Conservation (phyloP, 2,888 invertebrate genomes). For the Nomada lathburiana region DNA sequence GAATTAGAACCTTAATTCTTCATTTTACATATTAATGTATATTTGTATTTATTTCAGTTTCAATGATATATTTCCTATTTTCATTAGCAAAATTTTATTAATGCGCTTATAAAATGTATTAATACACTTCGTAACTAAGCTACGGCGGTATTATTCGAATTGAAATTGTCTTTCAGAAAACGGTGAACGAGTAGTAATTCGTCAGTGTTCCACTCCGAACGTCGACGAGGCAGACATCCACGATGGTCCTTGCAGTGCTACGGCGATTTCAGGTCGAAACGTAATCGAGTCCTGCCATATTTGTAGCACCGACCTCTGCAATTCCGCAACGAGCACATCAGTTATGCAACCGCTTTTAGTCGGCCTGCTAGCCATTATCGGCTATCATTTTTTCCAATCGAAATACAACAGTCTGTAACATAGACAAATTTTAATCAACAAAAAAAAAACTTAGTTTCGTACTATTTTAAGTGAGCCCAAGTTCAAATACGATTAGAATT, state of each 20-base stretch:
- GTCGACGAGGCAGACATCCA: constrained; percentile 77
- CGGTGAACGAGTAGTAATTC: constrained; percentile 74
- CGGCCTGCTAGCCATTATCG: constrained; percentile 61
- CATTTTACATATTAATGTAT: too few relatives aligned
- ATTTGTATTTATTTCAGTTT: too few relatives aligned
- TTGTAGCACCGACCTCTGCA: constrained; percentile 80
- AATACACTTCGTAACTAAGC: too few relatives aligned
- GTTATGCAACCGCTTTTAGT: constrained; percentile 68
- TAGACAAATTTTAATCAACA: neutral
- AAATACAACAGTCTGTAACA: constrained; percentile 56
- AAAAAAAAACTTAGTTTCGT: neutral
- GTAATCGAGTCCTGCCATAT: constrained; percentile 80
- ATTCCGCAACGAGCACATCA: constrained; percentile 76
- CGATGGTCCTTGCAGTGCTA: constrained; percentile 76
- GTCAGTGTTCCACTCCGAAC: constrained; percentile 76
- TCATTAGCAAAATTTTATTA: too few relatives aligned
- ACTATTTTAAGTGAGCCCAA: neutral
- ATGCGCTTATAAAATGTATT: too few relatives aligned
- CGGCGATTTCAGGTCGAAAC: constrained; percentile 51
- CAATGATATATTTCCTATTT: too few relatives aligned
- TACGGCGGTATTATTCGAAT: too few relatives aligned
- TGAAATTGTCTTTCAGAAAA: constrained; percentile 66
- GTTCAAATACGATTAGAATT: constrained; percentile 9
- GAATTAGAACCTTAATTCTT: too few relatives aligned
- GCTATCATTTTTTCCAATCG: constrained; percentile 59